Base-by-base conservation (phyloP, 2,797 vertebrate species). In the Lagocephalus sceleratus region DNA sequence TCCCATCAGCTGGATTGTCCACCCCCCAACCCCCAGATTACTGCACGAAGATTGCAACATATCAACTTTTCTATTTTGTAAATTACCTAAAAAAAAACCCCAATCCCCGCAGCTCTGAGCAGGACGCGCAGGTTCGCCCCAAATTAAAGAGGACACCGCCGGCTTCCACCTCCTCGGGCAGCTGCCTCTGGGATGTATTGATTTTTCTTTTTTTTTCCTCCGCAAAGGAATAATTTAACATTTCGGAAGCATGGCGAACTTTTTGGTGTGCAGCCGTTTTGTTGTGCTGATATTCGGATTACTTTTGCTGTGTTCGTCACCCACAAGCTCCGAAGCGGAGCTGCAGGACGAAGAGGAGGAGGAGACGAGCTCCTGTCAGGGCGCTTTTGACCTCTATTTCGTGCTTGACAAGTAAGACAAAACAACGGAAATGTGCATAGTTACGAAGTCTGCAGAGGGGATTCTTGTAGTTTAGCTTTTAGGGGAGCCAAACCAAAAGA, bases 381-480 rank as follows among this genome's bases (percentile, higher is more conserved):
- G 94, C 3, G 91, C 92, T 42, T 96, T 97, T 76, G 93, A 97
- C 88, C 90, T 97, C 40, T 98, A 96, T 63, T 94, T 96, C 81
- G 88, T 98, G 66, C 86, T 97, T 46, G 95, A 97, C 79, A 98
- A 94, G 95, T 98, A 92, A 95, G 94, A 94, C 63, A 48, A 52
- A 57, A 43, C 39, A 26, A 43, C 56, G 7, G 5, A 12, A 51
- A 4, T 4, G 20, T 14, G 21, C n/a, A 47, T 9, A 16, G 1
- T 35, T 3, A 14, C 32, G 32, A 35, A 14, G 9, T 3, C 2
- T 35, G 32, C 5, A 14, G 11, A 3, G 32, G 1, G 32, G 32
- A 10, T 14, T 14, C 32, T 4, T 10, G 26, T 7, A 11, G 26
- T 9, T 7, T 9, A 4, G 8, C 11, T 29, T 29, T 2, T 29